Evolutionary conservation across 2,113 vertebrate genomes (phyloP).

Genomic region (Pituophis catenifer): DNA sequence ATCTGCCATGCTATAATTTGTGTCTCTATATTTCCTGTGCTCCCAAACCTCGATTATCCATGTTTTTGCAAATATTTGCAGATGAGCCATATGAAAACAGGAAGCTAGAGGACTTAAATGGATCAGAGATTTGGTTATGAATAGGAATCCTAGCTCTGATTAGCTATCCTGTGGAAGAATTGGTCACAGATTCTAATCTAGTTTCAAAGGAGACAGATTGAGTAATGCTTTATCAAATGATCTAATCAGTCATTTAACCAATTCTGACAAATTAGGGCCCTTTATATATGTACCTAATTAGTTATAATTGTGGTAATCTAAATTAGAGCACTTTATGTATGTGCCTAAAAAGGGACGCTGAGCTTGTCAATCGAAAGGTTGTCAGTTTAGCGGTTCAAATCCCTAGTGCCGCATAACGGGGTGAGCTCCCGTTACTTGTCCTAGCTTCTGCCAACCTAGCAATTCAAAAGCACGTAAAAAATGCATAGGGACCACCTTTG

Average conservation of each 20-base stretch:
- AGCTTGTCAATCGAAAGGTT: too few species aligned
- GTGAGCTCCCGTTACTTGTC: too few species aligned
- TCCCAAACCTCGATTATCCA: neutral
- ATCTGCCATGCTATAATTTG: neutral
- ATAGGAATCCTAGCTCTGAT: neutral
- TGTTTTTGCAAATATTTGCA: neutral
- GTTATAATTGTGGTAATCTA: too few species aligned
- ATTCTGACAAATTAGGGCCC: neutral
- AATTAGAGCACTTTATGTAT: too few species aligned
- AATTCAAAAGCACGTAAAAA: too few species aligned
- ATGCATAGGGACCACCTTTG: too few species aligned
- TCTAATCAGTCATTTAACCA: neutral
- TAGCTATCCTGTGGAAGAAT: neutral
- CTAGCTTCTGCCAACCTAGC: too few species aligned
- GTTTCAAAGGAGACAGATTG: neutral
- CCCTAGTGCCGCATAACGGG: too few species aligned
- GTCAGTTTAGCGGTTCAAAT: too few species aligned
- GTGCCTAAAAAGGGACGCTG: too few species aligned
- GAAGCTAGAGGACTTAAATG: neutral
- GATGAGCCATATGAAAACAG: neutral
- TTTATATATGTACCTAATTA: neutral
- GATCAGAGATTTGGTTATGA: neutral
- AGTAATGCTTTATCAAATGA: neutral
- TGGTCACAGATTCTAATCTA: neutral
- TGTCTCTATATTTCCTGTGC: neutral